Conservation (phyloP, 2,888 invertebrate genomes). For the Platycheirus rosarum region DNA sequence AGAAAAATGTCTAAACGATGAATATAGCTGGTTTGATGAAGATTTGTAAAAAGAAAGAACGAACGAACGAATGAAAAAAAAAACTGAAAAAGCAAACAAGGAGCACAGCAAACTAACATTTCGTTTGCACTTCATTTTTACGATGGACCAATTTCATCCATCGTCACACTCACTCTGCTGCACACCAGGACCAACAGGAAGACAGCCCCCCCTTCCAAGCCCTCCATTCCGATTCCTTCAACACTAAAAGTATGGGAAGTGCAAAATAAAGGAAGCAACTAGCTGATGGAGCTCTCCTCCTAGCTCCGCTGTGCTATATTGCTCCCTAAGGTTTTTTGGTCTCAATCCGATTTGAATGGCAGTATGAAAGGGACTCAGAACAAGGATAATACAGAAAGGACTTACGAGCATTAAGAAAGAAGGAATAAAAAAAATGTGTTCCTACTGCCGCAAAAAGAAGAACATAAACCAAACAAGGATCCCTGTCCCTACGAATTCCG, state of each 20-base stretch:
- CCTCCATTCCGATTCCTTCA: neutral
- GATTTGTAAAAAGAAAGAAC: slow-evolving; percentile 30
- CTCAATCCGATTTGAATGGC: slow-evolving; percentile 63
- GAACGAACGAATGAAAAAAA: slow-evolving; percentile 10
- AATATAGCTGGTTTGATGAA: slow-evolving; percentile 22
- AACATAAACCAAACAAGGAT: neutral
- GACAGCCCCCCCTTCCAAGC: neutral
- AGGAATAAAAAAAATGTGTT: neutral
- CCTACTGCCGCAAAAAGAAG: neutral
- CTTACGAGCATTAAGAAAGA: slow-evolving; percentile 45
- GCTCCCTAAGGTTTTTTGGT: slow-evolving; percentile 43
- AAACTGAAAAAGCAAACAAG: slow-evolving; percentile 57
- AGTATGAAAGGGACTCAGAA: slow-evolving; percentile 59
- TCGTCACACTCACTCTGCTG: slow-evolving; percentile 51
- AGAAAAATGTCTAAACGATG: slow-evolving; percentile 47
- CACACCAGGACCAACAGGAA: too few species aligned
- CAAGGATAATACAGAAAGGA: slow-evolving; percentile 52
- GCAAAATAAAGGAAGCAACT: slow-evolving; percentile 28
- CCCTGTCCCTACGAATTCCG: neutral
- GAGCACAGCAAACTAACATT: slow-evolving; percentile 59
- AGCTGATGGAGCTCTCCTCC: slow-evolving; percentile 23
- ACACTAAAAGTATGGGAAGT: slow-evolving; percentile 1
- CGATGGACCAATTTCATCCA: slow-evolving; percentile 70
- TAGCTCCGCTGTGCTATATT: slow-evolving; percentile 6
- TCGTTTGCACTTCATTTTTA: slow-evolving; percentile 72